Conservation (phyloP, 2,888 invertebrate species). For the Drosophila maculinotata region DNA sequence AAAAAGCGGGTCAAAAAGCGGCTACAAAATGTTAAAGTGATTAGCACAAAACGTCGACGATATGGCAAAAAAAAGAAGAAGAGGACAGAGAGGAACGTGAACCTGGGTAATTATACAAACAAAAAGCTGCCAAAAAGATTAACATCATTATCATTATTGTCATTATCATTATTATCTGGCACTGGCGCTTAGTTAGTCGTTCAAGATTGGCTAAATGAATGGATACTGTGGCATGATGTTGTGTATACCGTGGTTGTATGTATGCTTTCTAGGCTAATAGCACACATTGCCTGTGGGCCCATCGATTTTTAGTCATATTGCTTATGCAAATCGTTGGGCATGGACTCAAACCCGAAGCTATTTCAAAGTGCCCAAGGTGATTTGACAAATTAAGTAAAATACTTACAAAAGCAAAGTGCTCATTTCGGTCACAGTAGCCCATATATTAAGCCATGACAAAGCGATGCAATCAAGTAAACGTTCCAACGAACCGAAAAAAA, state of each 20-base stretch:
- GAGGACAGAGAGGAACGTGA: conserved; percentile 7
- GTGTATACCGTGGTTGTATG: neutral
- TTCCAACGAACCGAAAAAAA: conserved; percentile 16
- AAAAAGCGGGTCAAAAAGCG: conserved; percentile 76
- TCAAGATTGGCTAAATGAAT: conserved; percentile 20
- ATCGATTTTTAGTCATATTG: conserved; percentile 20
- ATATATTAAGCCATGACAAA: conserved; percentile 64
- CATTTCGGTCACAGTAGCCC: conserved; percentile 37
- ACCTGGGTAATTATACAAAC: conserved; percentile 67
- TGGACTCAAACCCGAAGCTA: conserved; percentile 1
- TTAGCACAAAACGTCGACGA: conserved; percentile 53
- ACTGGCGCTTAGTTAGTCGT: conserved; percentile 36
- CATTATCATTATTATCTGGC: conserved; percentile 32
- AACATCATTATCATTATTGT: conserved; percentile 56
- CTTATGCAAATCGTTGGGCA: conserved; percentile 67
- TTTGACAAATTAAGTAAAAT: conserved; percentile 60
- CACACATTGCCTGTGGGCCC: conserved; percentile 55
- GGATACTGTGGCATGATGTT: neutral
- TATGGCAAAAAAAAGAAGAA: neutral
- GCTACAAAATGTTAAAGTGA: conserved; percentile 63
- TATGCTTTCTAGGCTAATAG: conserved; percentile 74
- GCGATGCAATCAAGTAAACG: conserved; percentile 65
- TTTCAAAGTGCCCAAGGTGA: conserved; percentile 32
- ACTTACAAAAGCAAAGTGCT: conserved; percentile 3
- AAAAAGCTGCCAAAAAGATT: conserved; percentile 72